Evolutionary conservation across 2,888 invertebrate genomes (phyloP), one percentile per base, ranked within the genome.

Genomic region (Polydrusus cervinus): DNA sequence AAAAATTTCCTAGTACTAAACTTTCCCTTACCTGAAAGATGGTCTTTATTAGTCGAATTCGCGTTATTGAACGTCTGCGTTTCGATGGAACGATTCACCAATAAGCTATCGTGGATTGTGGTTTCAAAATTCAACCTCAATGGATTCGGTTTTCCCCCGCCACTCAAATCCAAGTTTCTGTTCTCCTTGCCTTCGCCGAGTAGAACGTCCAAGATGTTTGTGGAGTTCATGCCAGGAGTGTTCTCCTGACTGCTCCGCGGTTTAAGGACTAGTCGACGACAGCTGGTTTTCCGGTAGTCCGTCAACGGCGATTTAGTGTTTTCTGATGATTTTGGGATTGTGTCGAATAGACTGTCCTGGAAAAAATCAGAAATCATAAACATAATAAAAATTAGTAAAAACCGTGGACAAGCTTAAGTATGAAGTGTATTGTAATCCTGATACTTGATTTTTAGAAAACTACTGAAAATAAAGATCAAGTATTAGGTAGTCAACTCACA

Each of bases 271-370:
- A 82, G 69, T 13, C 81, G 75, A 6, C 82, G 76, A 25, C 79
- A 79, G 45, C 78, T 82, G 3, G 79, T 80, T 73, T 81, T 81
- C 11, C 78, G 64, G 55, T 82, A 82, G 13, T 79, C 80, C 0
- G 57, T 51, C 45, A 70, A 16, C 10, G 76, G 76, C 5, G 79
- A 76, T 49, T 68, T 70, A 16, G 20, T 53, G n/a, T 74, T 75
- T 8, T 71, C 75, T 10, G 75, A 68, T 9, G 71, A n/a, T 38
- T 76, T 79, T 0, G 78, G 74, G 3, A 80, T 55, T 0, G 78
- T 97, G 83, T 96, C 97, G 86, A 97, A 97, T 0, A 97, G 86
- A 0, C 93, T 92, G 85, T 94, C 94, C 90, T 93, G 84, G 38
- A 78, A 75, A 40, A 14, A 62, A n/a, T 9, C 43, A n/a, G 13